Evolutionary conservation across 2,797 vertebrate species (phyloP), one percentile per base, ranked within the genome.

Genomic region (Zalophus californianus): DNA sequence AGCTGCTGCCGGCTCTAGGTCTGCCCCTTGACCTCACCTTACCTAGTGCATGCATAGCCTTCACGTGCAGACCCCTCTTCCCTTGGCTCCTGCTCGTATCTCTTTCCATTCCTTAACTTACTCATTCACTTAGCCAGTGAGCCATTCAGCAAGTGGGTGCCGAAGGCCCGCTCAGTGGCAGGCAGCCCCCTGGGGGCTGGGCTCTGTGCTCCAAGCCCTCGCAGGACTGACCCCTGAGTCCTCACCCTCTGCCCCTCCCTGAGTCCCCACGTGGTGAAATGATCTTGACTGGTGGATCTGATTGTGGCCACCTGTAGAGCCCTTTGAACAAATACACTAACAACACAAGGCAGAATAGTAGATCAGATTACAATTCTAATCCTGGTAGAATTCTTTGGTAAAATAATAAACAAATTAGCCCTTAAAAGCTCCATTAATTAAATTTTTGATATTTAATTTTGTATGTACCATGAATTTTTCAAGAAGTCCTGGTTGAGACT

Each of bases 161-260:
- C 0, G 21, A 72, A 13, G 23, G 29, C 23, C 50, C 0, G 1
- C 25, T 14, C 14, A 0, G 0, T n/a, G 48, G 62, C 27, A 10
- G 79, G 23, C 72, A 41, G 62, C 0, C 0, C 15, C 6, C 38
- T 1, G 10, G 89, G 32, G 16, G 32, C 15, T 0, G 32, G 77
- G 50, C 20, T 32, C 14, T 9, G 38, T 2, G 10, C 32, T 44
- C 48, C 38, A 50, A 32, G 3, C 27, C n/a, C 41, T 27, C 3
- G 1, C 75, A 2, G 1, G 18, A 15, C 54, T 21, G n/a, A 48
- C 6, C n/a, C 7, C 16, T 0, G 18, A 14, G 29, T 6, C 56
- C 27, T 25, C 18, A 3, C 1, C 5, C 48, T 5, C 56, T 3
- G 23, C 48, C 11, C 64, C 21, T 12, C 41, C 27, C 29, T 1